Conservation (phyloP, 2,888 invertebrate genomes). For the Acholoe squamosa region DNA sequence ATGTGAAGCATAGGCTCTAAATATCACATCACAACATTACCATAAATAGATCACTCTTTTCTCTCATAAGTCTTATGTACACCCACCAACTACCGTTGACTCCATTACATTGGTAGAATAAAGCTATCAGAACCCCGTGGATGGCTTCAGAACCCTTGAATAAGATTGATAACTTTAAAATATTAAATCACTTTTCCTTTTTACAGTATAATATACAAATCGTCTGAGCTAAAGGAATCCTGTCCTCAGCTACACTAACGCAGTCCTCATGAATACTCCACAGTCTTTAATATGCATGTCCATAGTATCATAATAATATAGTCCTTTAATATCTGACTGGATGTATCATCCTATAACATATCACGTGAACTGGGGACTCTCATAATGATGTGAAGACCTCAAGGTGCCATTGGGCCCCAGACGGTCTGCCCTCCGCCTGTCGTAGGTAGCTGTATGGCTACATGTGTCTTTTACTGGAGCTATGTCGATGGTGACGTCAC, state of each 20-base stretch:
- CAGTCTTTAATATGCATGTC: background rate
- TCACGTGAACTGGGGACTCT: conserved; percentile 58
- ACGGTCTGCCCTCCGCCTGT: conserved; percentile 40
- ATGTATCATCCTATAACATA: background rate
- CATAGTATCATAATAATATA: background rate
- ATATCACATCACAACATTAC: conserved; percentile 50
- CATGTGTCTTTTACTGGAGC: conserved; percentile 52
- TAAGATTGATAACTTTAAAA: background rate
- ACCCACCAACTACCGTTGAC: background rate
- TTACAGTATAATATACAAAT: background rate
- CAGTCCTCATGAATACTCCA: background rate
- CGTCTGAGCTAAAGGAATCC: conserved; percentile 6
- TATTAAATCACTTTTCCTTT: background rate
- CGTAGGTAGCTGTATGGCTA: conserved; percentile 38
- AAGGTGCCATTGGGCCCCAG: conserved; percentile 18
- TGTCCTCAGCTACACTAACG: conserved; percentile 6
- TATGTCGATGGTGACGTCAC: conserved; percentile 60
- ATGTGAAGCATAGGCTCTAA: conserved; percentile 6
- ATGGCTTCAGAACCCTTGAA: background rate
- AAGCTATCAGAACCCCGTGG: background rate
- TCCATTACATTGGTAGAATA: background rate
- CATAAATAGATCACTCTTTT: background rate
- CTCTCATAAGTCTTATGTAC: background rate
- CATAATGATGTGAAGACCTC: conserved; percentile 50
- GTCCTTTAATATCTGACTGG: background rate